These are phyloP conservation scores for Gobionotothen gibberifrons DNA, from an alignment of 2,797 vertebrate species.

Conservation along the genomic window DNA sequence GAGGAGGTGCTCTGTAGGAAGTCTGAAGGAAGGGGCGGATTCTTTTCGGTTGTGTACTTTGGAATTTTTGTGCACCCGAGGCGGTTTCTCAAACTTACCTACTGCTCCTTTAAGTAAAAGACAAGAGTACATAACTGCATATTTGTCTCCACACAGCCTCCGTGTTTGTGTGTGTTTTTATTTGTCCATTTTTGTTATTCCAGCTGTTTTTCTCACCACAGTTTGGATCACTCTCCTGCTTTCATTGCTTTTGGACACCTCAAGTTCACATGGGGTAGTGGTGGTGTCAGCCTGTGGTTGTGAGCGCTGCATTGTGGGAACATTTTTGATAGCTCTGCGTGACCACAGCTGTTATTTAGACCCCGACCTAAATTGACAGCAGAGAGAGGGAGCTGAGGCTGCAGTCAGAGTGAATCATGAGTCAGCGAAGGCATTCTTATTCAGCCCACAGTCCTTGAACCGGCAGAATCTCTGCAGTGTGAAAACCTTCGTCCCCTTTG, in stretches of 20 bases:
- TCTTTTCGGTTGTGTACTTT: too few species aligned
- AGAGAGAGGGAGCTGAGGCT: conserved; percentile 43
- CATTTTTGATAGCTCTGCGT: conserved; percentile 40
- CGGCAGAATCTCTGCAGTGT: conserved; percentile 53
- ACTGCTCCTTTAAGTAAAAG: too few species aligned
- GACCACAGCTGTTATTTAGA: conserved; percentile 68
- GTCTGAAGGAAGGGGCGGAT: too few species aligned
- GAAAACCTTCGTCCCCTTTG: conserved; percentile 58
- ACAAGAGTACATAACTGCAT: too few species aligned
- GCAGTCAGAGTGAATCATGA: conserved; percentile 66
- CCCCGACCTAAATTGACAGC: conserved; percentile 46
- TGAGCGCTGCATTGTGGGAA: conserved; percentile 68
- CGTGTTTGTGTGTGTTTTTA: conserved; percentile 20
- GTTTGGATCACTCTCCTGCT: conserved; percentile 25
- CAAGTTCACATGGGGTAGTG: conserved; percentile 57
- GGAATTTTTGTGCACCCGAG: too few species aligned
- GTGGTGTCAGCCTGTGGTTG: conserved; percentile 63
- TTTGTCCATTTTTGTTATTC: conserved; percentile 60
- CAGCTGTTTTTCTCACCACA: conserved; percentile 56
- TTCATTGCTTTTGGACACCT: conserved; percentile 30
- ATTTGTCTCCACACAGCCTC: conserved; percentile 15
- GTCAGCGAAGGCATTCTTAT: conserved; percentile 63
- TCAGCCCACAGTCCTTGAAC: conserved; percentile 57
- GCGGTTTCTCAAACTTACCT: too few species aligned
- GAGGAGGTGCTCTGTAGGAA: too few species aligned